Conservation (phyloP, 30 jellyfish, hydroid and myxozoan species). For the Cassiopea xamachana region DNA sequence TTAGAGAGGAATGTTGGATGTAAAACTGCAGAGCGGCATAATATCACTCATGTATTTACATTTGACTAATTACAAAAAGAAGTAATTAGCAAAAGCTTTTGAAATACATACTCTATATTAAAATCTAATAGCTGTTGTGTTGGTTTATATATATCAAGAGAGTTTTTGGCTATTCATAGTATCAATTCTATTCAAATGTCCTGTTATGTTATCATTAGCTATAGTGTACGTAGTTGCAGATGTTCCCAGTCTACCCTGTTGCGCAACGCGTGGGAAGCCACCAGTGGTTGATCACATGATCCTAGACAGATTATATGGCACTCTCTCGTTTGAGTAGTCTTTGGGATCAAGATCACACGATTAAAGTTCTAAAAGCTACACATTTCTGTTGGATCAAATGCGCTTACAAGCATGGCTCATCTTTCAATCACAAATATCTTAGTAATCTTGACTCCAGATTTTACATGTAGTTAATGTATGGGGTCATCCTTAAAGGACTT, state of each 20-base stretch:
- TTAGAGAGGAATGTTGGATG: too few species aligned
- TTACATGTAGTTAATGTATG: too few species aligned
- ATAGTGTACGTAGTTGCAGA: background rate
- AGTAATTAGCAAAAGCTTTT: too few species aligned
- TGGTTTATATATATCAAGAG: too few species aligned
- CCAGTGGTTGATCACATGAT: background rate
- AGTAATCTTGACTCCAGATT: background rate
- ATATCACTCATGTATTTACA: too few species aligned
- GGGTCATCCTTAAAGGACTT: too few species aligned
- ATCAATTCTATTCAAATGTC: too few species aligned
- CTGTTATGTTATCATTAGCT: background rate
- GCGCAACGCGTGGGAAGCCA: background rate
- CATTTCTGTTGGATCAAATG: background rate
- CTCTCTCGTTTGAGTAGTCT: background rate
- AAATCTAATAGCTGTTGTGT: too few species aligned
- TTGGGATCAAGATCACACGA: background rate
- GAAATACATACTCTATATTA: too few species aligned
- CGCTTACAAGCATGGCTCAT: background rate
- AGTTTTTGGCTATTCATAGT: too few species aligned
- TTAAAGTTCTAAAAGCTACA: background rate
- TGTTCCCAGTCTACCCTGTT: background rate
- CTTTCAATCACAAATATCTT: background rate
- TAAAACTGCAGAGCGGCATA: too few species aligned
- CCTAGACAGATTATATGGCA: background rate
- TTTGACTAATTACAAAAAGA: too few species aligned